Evolutionary conservation across 2,888 invertebrate species (phyloP).

Genomic region (Caenorhabditis panamensis): DNA sequence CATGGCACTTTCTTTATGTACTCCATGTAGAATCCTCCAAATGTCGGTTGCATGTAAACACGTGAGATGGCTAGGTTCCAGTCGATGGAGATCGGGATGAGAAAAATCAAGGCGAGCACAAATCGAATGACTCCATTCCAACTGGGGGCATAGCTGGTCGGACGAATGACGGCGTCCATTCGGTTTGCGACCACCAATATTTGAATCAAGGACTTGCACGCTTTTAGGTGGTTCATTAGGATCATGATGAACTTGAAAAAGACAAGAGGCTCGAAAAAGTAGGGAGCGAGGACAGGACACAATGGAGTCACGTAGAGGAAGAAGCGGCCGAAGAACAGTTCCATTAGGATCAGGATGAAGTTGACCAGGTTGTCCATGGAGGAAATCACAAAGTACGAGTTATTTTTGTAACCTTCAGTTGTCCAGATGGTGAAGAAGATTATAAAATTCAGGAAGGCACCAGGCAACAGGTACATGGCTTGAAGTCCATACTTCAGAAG

Average conservation of each 20-base stretch:
- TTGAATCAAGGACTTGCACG: constrained; percentile 20
- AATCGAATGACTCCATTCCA: neutral
- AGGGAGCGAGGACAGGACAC: neutral
- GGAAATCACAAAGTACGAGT: constrained; percentile 16
- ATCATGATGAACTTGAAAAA: constrained; percentile 19
- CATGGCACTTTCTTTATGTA: constrained; percentile 35
- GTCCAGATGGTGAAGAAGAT: constrained; percentile 2
- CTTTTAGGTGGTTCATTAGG: constrained; percentile 12
- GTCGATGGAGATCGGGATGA: constrained; percentile 17
- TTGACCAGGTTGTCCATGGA: constrained; percentile 3
- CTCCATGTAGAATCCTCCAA: constrained; percentile 23
- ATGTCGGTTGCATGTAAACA: constrained; percentile 28
- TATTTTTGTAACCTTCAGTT: neutral
- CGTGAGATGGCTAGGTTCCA: constrained; percentile 23
- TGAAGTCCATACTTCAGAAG: constrained; percentile 3
- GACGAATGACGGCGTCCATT: constrained; percentile 11
- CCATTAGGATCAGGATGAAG: neutral
- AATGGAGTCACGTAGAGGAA: constrained; percentile 21
- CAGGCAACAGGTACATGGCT: constrained; percentile 7
- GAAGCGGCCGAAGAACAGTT: constrained; percentile 1
- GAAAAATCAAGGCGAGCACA: neutral
- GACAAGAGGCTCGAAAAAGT: constrained; percentile 11
- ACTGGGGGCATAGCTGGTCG: neutral
- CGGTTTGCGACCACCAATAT: constrained; percentile 20
- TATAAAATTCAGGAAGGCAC: constrained; percentile 1